Conservation (phyloP, 2,888 invertebrate species). For the Ectemnius cavifrons region DNA sequence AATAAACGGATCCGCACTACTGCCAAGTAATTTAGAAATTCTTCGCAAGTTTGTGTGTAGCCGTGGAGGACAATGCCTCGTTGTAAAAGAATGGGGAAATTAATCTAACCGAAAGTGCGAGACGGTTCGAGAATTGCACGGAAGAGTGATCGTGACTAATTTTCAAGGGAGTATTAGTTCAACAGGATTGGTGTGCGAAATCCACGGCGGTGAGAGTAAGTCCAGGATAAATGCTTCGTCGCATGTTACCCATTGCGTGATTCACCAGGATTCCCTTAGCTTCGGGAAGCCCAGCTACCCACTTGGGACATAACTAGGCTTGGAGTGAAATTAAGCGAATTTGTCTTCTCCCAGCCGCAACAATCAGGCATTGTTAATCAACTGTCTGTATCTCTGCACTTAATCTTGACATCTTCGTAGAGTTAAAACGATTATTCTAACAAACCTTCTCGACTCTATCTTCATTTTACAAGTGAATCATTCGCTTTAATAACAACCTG, state of each 20-base stretch:
- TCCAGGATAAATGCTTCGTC: conserved; percentile 2
- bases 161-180: not conserved
- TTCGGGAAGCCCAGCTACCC: conserved; percentile 10
- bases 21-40: conserved; percentile 8
- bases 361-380: conserved; percentile 68
- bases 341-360: conserved; percentile 63
- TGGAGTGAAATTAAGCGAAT: conserved; percentile 64
- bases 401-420: no score
- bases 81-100: no score
- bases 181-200: not conserved
- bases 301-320: conserved; percentile 41
- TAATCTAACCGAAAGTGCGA: no score
- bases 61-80: no score
- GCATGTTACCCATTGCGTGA: not conserved
- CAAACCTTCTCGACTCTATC: no score
- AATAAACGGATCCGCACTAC: conserved; percentile 18
- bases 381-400: no score
- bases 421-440: no score
- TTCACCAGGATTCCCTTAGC: conserved; percentile 27
- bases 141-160: not conserved
- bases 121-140: no score
- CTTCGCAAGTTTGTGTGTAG: no score
- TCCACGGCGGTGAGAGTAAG: not conserved
- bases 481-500: no score
- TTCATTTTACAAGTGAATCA: no score